Base-by-base conservation (phyloP, 2,888 invertebrate genomes). In the Ophraella communa region DNA sequence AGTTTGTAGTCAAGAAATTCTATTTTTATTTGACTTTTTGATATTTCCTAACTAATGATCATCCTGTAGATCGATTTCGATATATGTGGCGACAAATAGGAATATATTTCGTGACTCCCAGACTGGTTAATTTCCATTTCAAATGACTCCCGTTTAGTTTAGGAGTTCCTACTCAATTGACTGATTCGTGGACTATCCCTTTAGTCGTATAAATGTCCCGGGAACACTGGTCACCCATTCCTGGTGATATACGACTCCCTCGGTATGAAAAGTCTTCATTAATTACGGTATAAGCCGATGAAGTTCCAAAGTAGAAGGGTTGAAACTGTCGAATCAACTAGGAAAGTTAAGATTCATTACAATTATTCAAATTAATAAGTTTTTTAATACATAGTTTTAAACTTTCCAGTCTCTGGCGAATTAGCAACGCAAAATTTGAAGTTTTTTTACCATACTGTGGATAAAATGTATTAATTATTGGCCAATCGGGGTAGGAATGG, bases 111-210 rank as follows among this genome's bases (percentile, higher is more conserved):
- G 49, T 39, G 49, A 44, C 58, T 49, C 49, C 24, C 21, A 18
- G 47, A 17, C 45, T 20, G 20, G 11, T 23, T 17, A n/a, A 44
- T 44, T 58, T 58, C 58, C 58, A 58, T 58, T 58, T 49, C 58
- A 49, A 58, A 58, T 58, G 58, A 33, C 35, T 35, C 49, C 58
- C 47, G 49, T 57, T 17, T n/a, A n/a, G n/a, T n/a, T n/a, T 24
- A 49, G n/a, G 1, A 20, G 23, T 23, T 58, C n/a, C 58, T 47
- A 49, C 14, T 17, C 58, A 49, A 58, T 58, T 58, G 49, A 58
- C 58, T 27, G 58, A 35, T 53, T 39, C 53, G 35, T 35, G 14
- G 33, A 30, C 17, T 20, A 53, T 49, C 14, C 35, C 39, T n/a
- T n/a, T 54, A 24, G 23, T 30, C 39, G 39, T 39, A 54, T 39